Percentiles rank a stretch among this genome's conserved stretches.
These are phyloP conservation scores for Gorsachius magnificus DNA, from an alignment of 2,797 vertebrate species.

Conservation along the genomic window DNA sequence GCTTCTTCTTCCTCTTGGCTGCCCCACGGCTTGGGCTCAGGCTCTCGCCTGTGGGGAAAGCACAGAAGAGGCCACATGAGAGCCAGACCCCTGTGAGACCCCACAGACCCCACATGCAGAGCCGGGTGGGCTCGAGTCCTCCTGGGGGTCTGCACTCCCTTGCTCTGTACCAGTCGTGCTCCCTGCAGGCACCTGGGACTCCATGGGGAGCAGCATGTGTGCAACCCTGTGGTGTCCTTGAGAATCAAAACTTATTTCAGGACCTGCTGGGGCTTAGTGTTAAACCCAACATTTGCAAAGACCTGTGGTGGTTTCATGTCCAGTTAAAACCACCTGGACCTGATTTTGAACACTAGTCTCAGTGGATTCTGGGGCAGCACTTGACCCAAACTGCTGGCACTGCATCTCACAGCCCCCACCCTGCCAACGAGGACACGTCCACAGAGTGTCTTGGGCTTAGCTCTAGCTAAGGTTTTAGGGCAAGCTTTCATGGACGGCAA, in stretches of 20 bases:
- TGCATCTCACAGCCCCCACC: not conserved
- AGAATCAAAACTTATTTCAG: not conserved
- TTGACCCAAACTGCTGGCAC: not conserved
- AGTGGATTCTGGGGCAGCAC: not conserved
- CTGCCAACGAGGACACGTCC: accelerated
- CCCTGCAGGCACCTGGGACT: not conserved
- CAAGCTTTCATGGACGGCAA: accelerated
- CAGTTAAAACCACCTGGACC: not conserved
- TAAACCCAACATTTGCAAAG: not conserved
- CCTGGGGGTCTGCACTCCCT: not conserved
- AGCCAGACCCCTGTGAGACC: accelerated
- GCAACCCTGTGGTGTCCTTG: not conserved
- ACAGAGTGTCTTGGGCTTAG: not conserved
- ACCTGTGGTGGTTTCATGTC: not conserved
- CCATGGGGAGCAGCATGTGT: accelerated
- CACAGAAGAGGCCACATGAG: not conserved
- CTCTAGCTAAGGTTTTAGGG: not conserved
- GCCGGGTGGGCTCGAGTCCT: not conserved
- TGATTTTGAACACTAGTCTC: not conserved
- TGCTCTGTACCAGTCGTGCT: not conserved
- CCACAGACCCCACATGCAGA: not conserved
- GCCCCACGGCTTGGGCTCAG: slow-evolving; percentile 62
- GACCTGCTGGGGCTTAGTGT: not conserved
- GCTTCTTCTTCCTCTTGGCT: slow-evolving; percentile 81
- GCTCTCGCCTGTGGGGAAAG: slow-evolving; percentile 66